These are phyloP conservation scores for Actenoides hombroni DNA, from an alignment of 2,113 vertebrate species.

Conservation along the genomic window DNA sequence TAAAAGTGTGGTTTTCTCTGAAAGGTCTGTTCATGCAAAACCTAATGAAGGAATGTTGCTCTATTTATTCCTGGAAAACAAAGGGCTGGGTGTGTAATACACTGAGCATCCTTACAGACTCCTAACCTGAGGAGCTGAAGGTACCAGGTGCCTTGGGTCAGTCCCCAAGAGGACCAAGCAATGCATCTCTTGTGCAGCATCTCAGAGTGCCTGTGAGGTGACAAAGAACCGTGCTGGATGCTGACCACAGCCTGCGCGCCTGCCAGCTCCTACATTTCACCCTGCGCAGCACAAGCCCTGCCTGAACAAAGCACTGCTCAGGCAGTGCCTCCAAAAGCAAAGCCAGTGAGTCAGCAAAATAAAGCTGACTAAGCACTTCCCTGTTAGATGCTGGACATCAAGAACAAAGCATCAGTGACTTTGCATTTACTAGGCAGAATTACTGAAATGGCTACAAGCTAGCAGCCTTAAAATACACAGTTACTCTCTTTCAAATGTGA, in stretches of 20 bases:
- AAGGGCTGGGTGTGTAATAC: background rate
- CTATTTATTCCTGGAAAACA: background rate
- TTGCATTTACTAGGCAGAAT: background rate
- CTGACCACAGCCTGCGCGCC: background rate
- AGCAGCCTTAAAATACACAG: background rate
- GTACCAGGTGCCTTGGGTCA: fast-evolving
- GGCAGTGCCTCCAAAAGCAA: conserved; percentile 4
- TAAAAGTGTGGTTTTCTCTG: background rate
- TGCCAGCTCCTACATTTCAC: background rate
- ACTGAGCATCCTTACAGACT: background rate
- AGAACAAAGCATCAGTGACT: conserved; percentile 7
- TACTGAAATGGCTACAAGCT: background rate
- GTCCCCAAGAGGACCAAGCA: background rate
- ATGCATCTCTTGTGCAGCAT: background rate
- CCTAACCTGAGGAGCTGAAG: background rate
- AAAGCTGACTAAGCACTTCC: conserved; percentile 37
- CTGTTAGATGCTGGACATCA: background rate
- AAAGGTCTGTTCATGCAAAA: background rate
- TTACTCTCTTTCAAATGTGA: background rate
- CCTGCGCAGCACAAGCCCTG: background rate
- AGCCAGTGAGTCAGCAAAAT: conserved; percentile 55
- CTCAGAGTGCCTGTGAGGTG: background rate
- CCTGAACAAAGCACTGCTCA: background rate
- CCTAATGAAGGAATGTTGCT: background rate
- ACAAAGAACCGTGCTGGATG: background rate